Percentiles rank a stretch among this genome's conserved stretches.
Conservation (phyloP, 2,797 vertebrate genomes). For the Malurus leucopterus region DNA sequence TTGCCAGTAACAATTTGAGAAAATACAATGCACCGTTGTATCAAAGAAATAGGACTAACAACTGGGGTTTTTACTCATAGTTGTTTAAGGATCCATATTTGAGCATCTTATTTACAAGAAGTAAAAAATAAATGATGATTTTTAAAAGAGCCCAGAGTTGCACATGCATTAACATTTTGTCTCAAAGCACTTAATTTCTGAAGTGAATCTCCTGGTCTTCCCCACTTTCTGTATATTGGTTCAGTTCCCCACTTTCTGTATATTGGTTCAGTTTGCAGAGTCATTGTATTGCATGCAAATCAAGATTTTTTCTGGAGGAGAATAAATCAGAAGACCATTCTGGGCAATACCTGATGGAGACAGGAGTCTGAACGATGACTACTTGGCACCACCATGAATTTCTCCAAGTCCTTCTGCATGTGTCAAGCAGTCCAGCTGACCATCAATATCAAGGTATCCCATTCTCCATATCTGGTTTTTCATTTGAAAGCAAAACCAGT, state of each 20-base stretch:
- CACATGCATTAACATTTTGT: background rate
- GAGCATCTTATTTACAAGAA: background rate
- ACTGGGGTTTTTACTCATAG: background rate
- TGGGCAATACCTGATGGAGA: background rate
- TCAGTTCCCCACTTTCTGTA: background rate
- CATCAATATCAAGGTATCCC: background rate
- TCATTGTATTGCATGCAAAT: background rate
- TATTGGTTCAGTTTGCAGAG: background rate
- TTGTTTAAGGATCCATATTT: background rate
- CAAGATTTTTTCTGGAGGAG: background rate
- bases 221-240: background rate
- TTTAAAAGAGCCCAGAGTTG: background rate
- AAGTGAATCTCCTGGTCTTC: background rate
- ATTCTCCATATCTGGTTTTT: background rate
- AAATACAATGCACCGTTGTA: background rate
- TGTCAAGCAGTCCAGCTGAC: background rate
- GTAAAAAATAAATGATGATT: background rate
- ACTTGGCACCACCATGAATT: background rate
- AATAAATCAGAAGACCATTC: background rate
- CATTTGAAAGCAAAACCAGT: background rate
- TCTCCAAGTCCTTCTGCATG: background rate
- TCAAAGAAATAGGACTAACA: background rate
- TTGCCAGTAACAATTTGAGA: background rate
- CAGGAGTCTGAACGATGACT: background rate
- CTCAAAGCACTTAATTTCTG: background rate